Evolutionary conservation across 2,113 vertebrate species (phyloP), one percentile per base, ranked within the genome.

Genomic region (Aptenodytes patagonicus): DNA sequence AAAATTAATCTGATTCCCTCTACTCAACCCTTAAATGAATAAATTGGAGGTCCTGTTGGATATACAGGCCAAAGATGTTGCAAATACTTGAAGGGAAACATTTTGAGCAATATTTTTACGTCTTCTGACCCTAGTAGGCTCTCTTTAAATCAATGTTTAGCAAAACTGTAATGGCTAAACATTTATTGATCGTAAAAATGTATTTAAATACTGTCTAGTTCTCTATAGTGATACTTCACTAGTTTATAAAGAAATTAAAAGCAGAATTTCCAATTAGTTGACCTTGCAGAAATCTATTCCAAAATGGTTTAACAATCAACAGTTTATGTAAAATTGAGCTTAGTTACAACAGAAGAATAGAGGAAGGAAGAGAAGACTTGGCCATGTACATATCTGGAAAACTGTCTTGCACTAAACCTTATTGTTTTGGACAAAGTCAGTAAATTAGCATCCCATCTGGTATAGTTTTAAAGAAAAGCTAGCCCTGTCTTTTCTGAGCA

Each of bases 401-500:
- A 60, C 57, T 87, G 36, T 90, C 95, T 95, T 89, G 94, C 75
- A 95, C 94, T 97, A 96, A 97, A 96, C 94, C 95, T 96, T 96
- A 95, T 96, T 97, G 96, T 92, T 89, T 79, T 96, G 64, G 92
- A 97, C 76, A 94, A 89, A 89, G 95, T 96, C 75, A 89, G 77
- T 79, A 97, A 98, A 98, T 96, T 97, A 98, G 47, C 90, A 96
- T 95, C 75, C 95, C 98, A 98, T 98, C 93, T 98, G 97, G 93
- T 96, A 82, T 4, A 94, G 78, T 83, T 89, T 96, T 91, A 96
- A 94, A 93, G 89, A 89, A 95, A 94, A 95, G 87, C 64, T 95
- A 91, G 44, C 76, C 89, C 93, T 96, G 68, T 90, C 47, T 90
- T 62, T 92, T 96, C 90, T 87, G 62, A 89, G 94, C 96, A 83